Conservation (phyloP, 2,113 vertebrate genomes). For the Pitta sordida region DNA sequence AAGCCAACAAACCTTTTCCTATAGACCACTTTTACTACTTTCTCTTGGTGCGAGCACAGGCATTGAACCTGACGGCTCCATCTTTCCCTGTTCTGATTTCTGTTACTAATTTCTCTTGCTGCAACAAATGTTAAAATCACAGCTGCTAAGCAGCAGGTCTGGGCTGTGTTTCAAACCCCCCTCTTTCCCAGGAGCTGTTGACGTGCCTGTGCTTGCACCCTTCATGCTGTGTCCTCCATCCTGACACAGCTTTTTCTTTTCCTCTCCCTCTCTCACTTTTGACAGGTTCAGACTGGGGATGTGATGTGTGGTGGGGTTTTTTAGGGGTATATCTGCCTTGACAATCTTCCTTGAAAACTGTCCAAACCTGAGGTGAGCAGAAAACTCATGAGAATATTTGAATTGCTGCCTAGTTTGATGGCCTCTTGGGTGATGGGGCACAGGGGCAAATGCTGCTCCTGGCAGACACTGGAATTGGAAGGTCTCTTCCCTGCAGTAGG, state of each 20-base stretch:
- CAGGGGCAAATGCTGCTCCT: not conserved
- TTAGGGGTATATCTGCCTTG: not conserved
- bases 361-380: not conserved
- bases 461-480: not conserved
- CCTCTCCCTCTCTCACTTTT: not conserved
- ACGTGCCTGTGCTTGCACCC: constrained; percentile 35
- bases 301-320: not conserved
- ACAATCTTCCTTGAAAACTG: not conserved
- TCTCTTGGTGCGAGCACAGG: not conserved
- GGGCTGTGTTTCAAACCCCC: constrained; percentile 33
- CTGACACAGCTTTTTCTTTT: constrained; percentile 26
- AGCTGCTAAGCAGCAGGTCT: constrained; percentile 34
- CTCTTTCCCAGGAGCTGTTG: constrained; percentile 10
- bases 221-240: constrained; percentile 2
- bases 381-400: not conserved
- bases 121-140: constrained; percentile 22
- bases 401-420: not conserved
- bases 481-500: not conserved
- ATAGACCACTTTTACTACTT: not conserved
- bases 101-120: constrained; percentile 39
- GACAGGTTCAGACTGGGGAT: not conserved
- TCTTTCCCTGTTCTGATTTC: not conserved
- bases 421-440: not conserved
- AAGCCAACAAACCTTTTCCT: not conserved
- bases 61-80: not conserved